Conservation (phyloP, 2,113 vertebrate genomes). For the Dissostichus mawsoni region DNA sequence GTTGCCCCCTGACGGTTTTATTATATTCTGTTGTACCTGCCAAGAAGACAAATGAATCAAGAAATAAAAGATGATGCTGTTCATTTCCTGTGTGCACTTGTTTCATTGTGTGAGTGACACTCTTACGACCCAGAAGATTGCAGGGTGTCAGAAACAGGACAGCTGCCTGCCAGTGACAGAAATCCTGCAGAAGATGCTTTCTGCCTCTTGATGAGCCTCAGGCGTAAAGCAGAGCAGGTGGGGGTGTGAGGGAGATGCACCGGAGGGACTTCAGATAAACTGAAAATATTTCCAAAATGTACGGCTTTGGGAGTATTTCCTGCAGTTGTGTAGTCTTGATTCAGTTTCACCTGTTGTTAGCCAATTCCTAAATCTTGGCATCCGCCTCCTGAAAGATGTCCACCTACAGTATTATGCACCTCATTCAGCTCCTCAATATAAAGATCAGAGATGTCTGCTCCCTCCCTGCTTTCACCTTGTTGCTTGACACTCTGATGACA, state of each 20-base stretch:
- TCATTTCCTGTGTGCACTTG: conserved; percentile 66
- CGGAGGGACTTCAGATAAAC: conserved; percentile 36
- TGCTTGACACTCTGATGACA: conserved; percentile 36
- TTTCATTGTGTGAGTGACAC: conserved; percentile 50
- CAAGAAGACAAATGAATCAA: conserved; percentile 70
- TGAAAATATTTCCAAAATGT: conserved; percentile 31
- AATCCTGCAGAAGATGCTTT: conserved; percentile 50
- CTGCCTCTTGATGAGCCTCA: conserved; percentile 66
- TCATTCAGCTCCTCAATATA: conserved; percentile 20
- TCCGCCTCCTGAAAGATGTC: conserved; percentile 16
- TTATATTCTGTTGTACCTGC: conserved; percentile 64
- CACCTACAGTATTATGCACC: conserved; percentile 26
- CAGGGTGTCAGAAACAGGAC: conserved; percentile 49
- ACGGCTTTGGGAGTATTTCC: conserved; percentile 23
- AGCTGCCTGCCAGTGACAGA: conserved; percentile 56
- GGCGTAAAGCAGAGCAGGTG: not conserved
- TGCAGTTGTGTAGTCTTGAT: not conserved
- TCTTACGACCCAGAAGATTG: conserved; percentile 40
- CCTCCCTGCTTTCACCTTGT: conserved; percentile 61
- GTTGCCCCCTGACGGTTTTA: conserved; percentile 47
- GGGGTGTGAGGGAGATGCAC: conserved; percentile 25
- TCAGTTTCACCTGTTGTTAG: conserved; percentile 8
- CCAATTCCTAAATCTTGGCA: conserved; percentile 13
- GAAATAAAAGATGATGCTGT: conserved; percentile 64
- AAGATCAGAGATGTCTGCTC: conserved; percentile 54